Evolutionary conservation across 1,140 invertebrate genomes (phyloP), one percentile per base, ranked within the genome.

Genomic region (Agrypnia vestita): DNA sequence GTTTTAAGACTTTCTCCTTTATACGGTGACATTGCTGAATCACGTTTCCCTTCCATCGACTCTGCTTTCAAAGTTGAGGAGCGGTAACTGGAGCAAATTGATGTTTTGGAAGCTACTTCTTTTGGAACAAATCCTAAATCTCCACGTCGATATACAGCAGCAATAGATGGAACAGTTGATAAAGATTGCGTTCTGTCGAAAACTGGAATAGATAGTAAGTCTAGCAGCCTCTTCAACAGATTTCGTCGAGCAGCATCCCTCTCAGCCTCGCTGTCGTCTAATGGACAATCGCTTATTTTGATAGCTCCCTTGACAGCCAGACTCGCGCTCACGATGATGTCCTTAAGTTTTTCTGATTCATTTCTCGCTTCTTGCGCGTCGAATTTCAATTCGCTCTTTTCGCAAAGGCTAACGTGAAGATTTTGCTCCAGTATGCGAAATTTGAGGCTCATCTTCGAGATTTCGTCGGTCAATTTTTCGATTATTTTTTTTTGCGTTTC

Each of bases 291-390:
- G 59, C 88, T 87, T 78, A 92, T 85, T 84, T 91, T 89, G 15
- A 94, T 85, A 47, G 92, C 91, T 76, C 91, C 88, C 74, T 90
- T 86, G 8, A 94, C 90, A 25, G 91, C 90, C 17, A 85, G 84
- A 51, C 91, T 91, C 3, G 93, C 91, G 84, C 91, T 89, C 78
- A 90, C 87, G 17, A 94, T 85, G 76, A 94, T 88, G 51, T 88
- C 86, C 0, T 87, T 89, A 7, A 94, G 80, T 53, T 89, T 89
- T 1, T 87, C 67, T 21, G 91, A 90, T 85, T 93, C 91, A 55
- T 86, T 84, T 49, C 87, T 87, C 62, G 92, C 86, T 69, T 90
- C 88, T 3, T 87, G 83, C 10, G 91, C 85, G 46, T 92, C 87
- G 0, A 87, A 84, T 1, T 85, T 84, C 1, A 91, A 83, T 74